Percentiles rank a stretch among this genome's conserved stretches.
Evolutionary conservation across 2,888 invertebrate species (phyloP).

Genomic region (Spilosoma lubricipeda): DNA sequence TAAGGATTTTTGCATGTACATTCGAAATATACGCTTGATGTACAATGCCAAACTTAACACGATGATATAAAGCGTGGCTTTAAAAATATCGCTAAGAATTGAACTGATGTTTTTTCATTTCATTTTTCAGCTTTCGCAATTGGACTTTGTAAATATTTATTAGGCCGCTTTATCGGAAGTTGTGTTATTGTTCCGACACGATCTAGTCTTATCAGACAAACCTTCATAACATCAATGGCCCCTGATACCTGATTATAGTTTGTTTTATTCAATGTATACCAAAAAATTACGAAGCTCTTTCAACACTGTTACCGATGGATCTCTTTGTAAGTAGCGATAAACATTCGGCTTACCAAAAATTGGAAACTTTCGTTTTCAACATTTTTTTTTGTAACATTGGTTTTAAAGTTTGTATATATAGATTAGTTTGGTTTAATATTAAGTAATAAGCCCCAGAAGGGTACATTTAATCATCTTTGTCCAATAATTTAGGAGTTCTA

Average conservation of each 20-base stretch:
- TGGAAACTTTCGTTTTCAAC: constrained; percentile 71
- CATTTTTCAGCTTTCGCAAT: constrained; percentile 67
- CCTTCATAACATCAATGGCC: constrained; percentile 48
- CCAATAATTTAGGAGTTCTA: constrained; percentile 73
- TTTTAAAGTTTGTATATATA: constrained; percentile 79
- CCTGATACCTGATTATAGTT: constrained; percentile 79
- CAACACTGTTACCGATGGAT: constrained; percentile 85
- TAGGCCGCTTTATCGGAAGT: constrained; percentile 57
- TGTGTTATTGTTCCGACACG: constrained; percentile 70
- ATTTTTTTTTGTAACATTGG: constrained; percentile 67
- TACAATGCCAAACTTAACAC: constrained; percentile 77
- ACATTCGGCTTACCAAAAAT: constrained; percentile 79
- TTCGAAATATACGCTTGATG: constrained; percentile 69
- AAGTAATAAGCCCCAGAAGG: constrained; percentile 63
- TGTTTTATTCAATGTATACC: constrained; percentile 84
- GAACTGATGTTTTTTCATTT: constrained; percentile 65
- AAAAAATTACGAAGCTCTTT: constrained; percentile 82
- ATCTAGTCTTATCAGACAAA: constrained; percentile 74
- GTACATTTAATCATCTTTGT: constrained; percentile 72
- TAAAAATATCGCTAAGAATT: constrained; percentile 71
- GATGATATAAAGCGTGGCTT: constrained; percentile 76
- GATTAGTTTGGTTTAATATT: constrained; percentile 70
- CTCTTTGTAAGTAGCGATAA: constrained; percentile 77
- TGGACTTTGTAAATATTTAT: constrained; percentile 80
- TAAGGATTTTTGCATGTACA: constrained; percentile 75